These are phyloP conservation scores for Xiphias gladius DNA, from an alignment of 2,113 vertebrate species.

Conservation along the genomic window DNA sequence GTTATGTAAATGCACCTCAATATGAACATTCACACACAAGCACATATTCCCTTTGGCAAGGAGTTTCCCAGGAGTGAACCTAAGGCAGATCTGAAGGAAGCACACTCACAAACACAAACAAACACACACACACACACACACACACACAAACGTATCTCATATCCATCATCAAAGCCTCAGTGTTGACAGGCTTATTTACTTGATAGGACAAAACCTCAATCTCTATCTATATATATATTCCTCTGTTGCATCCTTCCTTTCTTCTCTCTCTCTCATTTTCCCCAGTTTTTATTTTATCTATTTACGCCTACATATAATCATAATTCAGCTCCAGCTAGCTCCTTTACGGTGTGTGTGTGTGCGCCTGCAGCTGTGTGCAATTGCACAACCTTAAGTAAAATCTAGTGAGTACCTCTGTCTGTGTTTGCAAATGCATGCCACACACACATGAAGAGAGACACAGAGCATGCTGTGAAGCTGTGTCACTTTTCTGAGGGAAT, in stretches of 20 bases:
- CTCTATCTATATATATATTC: constrained; percentile 65
- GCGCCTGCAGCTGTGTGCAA: constrained; percentile 11
- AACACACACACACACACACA: constrained; percentile 3
- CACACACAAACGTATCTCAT: constrained; percentile 28
- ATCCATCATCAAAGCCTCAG: constrained; percentile 71
- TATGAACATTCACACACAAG: neutral
- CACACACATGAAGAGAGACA: neutral
- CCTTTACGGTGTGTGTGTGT: constrained; percentile 34
- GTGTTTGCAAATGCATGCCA: neutral
- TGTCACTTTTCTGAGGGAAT: constrained; percentile 45
- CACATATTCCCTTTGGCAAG: constrained; percentile 11
- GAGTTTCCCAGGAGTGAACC: constrained; percentile 55
- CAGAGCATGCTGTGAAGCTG: constrained; percentile 30
- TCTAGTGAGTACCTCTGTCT: neutral
- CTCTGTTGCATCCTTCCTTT: constrained; percentile 46
- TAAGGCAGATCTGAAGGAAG: constrained; percentile 31
- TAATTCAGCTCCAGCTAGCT: constrained; percentile 44
- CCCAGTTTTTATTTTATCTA: constrained; percentile 51
- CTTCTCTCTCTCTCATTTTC: constrained; percentile 13
- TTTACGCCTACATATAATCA: constrained; percentile 55
- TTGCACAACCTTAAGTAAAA: constrained; percentile 16
- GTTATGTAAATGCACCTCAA: constrained; percentile 2
- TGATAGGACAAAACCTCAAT: constrained; percentile 60
- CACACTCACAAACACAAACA: neutral
- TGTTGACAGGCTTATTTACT: constrained; percentile 70